Evolutionary conservation across 2,797 vertebrate species (phyloP).

Genomic region (Bradypus variegatus): DNA sequence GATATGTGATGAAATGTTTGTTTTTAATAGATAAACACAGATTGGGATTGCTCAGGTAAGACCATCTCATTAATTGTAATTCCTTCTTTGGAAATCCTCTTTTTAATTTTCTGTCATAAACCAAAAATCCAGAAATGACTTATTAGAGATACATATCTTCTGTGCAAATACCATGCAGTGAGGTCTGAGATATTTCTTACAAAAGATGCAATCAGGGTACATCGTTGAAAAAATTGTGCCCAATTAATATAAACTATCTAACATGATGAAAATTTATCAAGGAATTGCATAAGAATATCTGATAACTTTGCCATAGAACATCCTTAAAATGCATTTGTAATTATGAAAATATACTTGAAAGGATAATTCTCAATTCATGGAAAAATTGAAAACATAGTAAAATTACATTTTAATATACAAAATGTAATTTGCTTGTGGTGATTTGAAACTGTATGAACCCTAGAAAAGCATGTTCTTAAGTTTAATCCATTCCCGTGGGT

Average conservation of each 20-base stretch:
- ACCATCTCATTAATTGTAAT: not conserved
- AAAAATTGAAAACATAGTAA: not conserved
- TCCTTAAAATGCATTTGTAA: not conserved
- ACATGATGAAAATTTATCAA: not conserved
- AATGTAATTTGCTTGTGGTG: not conserved
- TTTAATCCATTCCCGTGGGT: too few relatives aligned
- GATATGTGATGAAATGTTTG: constrained; percentile 11
- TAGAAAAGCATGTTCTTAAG: too few relatives aligned
- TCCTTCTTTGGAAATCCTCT: not conserved
- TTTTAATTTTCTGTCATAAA: not conserved
- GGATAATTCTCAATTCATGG: constrained; percentile 11
- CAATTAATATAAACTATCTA: not conserved
- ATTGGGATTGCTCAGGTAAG: not conserved
- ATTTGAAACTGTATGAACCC: too few relatives aligned
- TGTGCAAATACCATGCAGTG: not conserved
- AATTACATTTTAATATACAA: not conserved
- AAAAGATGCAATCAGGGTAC: not conserved
- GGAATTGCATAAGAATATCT: not conserved
- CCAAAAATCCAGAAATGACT: not conserved
- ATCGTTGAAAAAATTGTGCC: not conserved
- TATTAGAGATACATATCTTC: not conserved
- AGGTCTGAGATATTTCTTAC: not conserved
- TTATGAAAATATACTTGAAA: not conserved
- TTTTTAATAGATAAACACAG: constrained; percentile 28
- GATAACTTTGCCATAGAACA: not conserved